These are phyloP conservation scores for Cavia aperea DNA, from an alignment of 2,113 vertebrate species.

Conservation along the genomic window DNA sequence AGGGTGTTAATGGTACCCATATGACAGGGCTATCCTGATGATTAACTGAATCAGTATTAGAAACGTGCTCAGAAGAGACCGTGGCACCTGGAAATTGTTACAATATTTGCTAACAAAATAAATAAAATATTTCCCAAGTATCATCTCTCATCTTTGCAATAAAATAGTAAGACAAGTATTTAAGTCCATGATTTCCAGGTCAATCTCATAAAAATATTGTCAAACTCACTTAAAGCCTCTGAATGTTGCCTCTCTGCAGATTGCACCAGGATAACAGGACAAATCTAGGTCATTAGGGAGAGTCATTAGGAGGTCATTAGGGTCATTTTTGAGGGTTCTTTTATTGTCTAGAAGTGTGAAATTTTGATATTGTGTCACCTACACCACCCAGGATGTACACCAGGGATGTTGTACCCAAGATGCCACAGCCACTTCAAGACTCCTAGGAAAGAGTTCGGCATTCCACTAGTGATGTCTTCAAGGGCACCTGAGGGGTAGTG, in stretches of 20 bases:
- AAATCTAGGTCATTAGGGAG: background rate
- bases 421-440: background rate
- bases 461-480: background rate
- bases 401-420: background rate
- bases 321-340: background rate
- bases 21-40: background rate
- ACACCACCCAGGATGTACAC: background rate
- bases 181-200: background rate
- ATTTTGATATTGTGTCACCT: background rate
- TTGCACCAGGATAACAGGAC: background rate
- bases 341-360: background rate
- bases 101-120: conserved; percentile 19
- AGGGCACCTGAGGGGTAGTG: background rate
- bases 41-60: conserved; percentile 33
- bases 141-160: conserved; percentile 1
- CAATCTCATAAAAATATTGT: background rate
- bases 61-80: conserved; percentile 11
- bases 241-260: background rate
- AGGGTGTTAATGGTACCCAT: background rate
- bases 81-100: background rate
- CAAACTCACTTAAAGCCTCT: background rate
- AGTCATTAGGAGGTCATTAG: background rate
- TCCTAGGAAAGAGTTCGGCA: background rate
- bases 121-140: background rate
- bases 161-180: background rate